These are phyloP conservation scores for Echinops telfairi DNA, from an alignment of 2,113 vertebrate genomes.

Conservation along the genomic window DNA sequence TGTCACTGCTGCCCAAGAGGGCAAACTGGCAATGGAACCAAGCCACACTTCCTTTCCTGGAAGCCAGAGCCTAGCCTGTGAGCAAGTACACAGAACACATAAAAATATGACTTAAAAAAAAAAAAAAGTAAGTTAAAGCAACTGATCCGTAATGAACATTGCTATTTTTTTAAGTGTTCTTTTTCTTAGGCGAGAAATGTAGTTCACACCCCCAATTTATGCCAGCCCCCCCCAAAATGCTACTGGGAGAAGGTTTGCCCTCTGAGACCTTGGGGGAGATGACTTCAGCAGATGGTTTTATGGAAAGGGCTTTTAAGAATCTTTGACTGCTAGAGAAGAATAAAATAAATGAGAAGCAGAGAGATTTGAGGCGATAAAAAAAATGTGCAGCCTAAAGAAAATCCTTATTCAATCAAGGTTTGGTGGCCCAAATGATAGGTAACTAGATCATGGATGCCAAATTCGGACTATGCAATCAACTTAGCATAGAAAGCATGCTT, in stretches of 20 bases:
- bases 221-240: constrained; percentile 67
- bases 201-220: constrained; percentile 72
- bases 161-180: constrained; percentile 77
- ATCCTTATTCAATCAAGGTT: constrained; percentile 72
- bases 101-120: constrained; percentile 35
- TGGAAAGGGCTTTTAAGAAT: constrained; percentile 83
- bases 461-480: constrained; percentile 49
- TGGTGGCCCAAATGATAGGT: constrained; percentile 64
- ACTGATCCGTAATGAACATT: constrained; percentile 62
- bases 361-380: constrained; percentile 54
- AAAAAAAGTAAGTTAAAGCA: constrained; percentile 48
- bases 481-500: constrained; percentile 10
- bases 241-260: constrained; percentile 78
- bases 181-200: constrained; percentile 73
- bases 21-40: not conserved
- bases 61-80: not conserved
- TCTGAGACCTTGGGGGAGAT: constrained; percentile 83
- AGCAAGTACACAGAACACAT: not conserved
- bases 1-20: not conserved
- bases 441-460: constrained; percentile 33
- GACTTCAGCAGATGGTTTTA: constrained; percentile 83
- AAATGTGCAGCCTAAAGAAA: constrained; percentile 66
- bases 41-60: not conserved
- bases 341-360: not conserved
- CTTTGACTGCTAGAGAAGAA: constrained; percentile 69